Evolutionary conservation across 2,888 invertebrate genomes (phyloP).

Genomic region (Muschampia plurimacula): DNA sequence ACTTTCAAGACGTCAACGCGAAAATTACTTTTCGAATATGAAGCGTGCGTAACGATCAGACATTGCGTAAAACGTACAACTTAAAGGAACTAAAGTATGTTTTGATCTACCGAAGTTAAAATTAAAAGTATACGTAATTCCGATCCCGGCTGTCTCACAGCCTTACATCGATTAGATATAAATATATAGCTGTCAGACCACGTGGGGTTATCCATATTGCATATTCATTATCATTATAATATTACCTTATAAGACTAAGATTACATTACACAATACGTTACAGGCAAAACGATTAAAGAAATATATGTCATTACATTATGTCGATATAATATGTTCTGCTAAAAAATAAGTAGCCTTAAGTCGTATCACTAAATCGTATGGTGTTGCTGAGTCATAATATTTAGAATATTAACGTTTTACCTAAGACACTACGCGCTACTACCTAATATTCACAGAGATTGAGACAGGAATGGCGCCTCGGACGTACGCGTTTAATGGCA

Average conservation of each 20-base stretch:
- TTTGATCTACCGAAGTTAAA: slow-evolving; percentile 44
- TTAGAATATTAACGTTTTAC: slow-evolving; percentile 81
- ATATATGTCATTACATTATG: slow-evolving; percentile 66
- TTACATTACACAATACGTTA: slow-evolving; percentile 65
- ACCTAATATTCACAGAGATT: slow-evolving; percentile 83
- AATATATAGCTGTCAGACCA: slow-evolving; percentile 60
- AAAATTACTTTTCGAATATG: slow-evolving; percentile 36
- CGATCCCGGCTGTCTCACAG: slow-evolving; percentile 71
- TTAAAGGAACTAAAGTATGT: slow-evolving; percentile 56
- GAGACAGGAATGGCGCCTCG: slow-evolving; percentile 62
- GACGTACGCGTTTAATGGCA: slow-evolving; percentile 1
- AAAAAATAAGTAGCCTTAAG: slow-evolving; percentile 70
- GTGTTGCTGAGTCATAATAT: slow-evolving; percentile 80
- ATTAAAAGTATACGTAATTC: slow-evolving; percentile 46
- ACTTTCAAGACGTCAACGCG: slow-evolving; percentile 50
- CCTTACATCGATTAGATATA: slow-evolving; percentile 50
- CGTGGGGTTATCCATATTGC: slow-evolving; percentile 59
- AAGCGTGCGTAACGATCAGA: slow-evolving; percentile 48
- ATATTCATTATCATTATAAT: slow-evolving; percentile 44
- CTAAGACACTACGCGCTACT: slow-evolving; percentile 83
- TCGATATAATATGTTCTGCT: slow-evolving; percentile 63
- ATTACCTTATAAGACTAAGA: slow-evolving; percentile 56
- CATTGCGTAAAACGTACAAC: slow-evolving; percentile 50
- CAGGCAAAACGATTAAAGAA: slow-evolving; percentile 75
- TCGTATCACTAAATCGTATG: slow-evolving; percentile 83